A percentile compares a stretch with the other conserved stretches of the same genome.
phyloP scores from a whole-genome alignment of 2,797 vertebrate genomes.

The Anas bernieri region DNA sequence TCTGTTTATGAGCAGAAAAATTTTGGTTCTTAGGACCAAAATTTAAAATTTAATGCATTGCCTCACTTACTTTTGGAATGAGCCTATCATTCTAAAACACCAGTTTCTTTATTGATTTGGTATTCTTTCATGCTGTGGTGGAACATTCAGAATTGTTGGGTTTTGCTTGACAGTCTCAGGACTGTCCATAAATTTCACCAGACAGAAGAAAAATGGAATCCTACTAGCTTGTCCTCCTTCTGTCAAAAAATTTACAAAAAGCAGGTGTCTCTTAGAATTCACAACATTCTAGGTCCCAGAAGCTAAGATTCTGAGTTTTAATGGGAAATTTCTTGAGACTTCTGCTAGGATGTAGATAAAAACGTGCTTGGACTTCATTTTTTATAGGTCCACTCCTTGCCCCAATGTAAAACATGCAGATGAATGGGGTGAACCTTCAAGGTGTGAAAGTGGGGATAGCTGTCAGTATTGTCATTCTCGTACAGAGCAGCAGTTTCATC shows the following conservation, averaged over 20 bases:
- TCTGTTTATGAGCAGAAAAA: not conserved
- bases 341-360: not conserved
- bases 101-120: not conserved
- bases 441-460: slow-evolving; percentile 89
- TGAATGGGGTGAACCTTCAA: slow-evolving; percentile 94
- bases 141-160: not conserved
- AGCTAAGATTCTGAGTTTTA: not conserved
- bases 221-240: not conserved
- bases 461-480: slow-evolving; percentile 96
- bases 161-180: not conserved
- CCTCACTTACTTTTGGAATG: not conserved
- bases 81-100: not conserved
- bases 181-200: not conserved
- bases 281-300: not conserved
- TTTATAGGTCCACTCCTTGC: slow-evolving; percentile 89
- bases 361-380: not conserved
- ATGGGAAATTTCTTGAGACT: not conserved
- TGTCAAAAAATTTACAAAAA: not conserved
- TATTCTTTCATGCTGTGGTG: not conserved
- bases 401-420: slow-evolving; percentile 93
- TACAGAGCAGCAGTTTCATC: slow-evolving; percentile 95
- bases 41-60: not conserved
- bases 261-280: not conserved
- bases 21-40: not conserved
- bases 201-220: not conserved